Conservation (phyloP, 2,888 invertebrate species). For the Erebia epiphron region DNA sequence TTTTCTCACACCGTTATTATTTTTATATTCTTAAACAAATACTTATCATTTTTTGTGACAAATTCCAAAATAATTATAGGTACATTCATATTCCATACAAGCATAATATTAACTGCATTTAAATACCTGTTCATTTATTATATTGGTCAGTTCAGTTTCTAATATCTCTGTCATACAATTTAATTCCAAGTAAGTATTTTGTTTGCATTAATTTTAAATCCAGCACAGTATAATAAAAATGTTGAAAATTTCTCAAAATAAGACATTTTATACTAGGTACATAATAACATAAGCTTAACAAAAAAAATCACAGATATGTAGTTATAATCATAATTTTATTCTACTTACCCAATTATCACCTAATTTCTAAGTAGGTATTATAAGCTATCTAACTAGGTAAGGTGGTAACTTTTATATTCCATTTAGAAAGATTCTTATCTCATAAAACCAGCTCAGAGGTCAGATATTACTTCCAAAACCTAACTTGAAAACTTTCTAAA, state of each 20-base stretch:
- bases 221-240: neutral
- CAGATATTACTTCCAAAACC: neutral
- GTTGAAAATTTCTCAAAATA: neutral
- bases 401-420: constrained; percentile 6
- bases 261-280: no score
- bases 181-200: neutral
- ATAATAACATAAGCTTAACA: neutral
- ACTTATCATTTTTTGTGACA: no score
- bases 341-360: constrained; percentile 4
- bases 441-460: neutral
- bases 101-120: neutral
- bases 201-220: neutral
- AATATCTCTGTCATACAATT: neutral
- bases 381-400: neutral
- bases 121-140: neutral
- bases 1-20: constrained; percentile 1
- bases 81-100: neutral
- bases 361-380: neutral
- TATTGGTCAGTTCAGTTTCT: neutral
- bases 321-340: constrained; percentile 1
- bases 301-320: constrained; percentile 13
- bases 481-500: no score
- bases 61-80: neutral
- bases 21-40: neutral
- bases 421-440: neutral